Percentiles rank a stretch among this genome's conserved stretches.
Conservation (phyloP, 1,140 invertebrate genomes). For the Eupristina koningsbergeri region DNA sequence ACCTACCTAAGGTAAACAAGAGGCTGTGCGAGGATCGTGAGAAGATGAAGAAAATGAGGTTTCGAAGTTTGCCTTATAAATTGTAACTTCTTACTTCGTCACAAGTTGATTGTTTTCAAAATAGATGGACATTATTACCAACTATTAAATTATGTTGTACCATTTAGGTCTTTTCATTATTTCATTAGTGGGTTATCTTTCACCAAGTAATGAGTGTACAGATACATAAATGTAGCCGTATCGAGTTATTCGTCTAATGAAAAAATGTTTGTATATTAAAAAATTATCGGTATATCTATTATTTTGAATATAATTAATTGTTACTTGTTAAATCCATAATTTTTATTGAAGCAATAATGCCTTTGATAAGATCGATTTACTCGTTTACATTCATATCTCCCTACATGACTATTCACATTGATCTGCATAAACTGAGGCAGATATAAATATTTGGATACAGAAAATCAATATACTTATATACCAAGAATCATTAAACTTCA, state of each 20-base stretch:
- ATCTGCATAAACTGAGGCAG: not conserved
- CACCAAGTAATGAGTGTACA: too few species aligned
- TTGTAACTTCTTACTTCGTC: not conserved
- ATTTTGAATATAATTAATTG: not conserved
- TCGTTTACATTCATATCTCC: not conserved
- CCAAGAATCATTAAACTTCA: not conserved
- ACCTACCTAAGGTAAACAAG: slow-evolving; percentile 33
- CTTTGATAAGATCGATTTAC: not conserved
- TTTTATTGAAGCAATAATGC: not conserved
- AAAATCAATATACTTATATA: not conserved
- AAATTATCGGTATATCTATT: too few species aligned
- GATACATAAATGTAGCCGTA: too few species aligned
- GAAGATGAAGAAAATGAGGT: slow-evolving; percentile 41
- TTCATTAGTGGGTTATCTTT: too few species aligned
- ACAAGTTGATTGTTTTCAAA: not conserved
- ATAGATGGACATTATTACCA: not conserved
- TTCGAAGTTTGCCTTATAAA: not conserved
- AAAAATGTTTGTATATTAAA: too few species aligned
- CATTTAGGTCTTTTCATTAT: too few species aligned
- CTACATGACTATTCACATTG: not conserved
- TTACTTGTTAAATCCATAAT: not conserved
- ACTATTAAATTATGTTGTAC: too few species aligned
- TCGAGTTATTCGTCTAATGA: not conserved
- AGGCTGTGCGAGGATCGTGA: not conserved
- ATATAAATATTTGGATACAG: not conserved